Evolutionary conservation across 2,113 vertebrate genomes (phyloP), one percentile per base, ranked within the genome.

Genomic region (Oryzias melastigma): DNA sequence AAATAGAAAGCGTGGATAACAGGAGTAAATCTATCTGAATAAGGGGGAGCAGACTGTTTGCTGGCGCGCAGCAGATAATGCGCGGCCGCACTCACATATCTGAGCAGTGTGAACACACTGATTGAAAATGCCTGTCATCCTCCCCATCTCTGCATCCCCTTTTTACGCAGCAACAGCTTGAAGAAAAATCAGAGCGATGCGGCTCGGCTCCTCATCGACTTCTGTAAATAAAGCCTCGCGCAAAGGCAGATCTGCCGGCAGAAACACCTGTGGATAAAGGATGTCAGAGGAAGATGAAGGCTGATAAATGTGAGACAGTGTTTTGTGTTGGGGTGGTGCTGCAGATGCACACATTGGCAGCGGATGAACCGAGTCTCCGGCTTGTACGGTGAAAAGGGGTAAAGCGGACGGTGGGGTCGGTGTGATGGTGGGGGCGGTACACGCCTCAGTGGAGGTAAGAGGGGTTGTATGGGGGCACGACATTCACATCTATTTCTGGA

Each of bases 11-110:
- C 60, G 64, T 43, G 62, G 74, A 80, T 70, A 74, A 62, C 35
- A 47, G 35, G 0, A 83, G 77, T 84, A 61, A 75, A 88, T 85
- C 66, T 71, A 70, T 75, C 78, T 72, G 67, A 77, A 78, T 78
- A 79, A 74, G 41, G 49, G 50, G 29, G 49, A 58, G 29, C 29
- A 42, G 25, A 65, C 29, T 59, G 50, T 61, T 55, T 68, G 47
- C 47, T 65, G 18, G 58, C 51, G 49, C 22, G 60, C 63, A 48
- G 60, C 42, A 62, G 57, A 72, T 74, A 72, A 80, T 63, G 65
- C 59, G 69, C 67, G 10, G 22, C 2, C 57, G 46, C 46, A 4
- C 44, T 19, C 54, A 67, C 25, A 44, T 56, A 75, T 58, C 40
- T 51, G 49, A 67, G 62, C 20, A 41, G 17, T 10, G 43, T 1